These are phyloP conservation scores for Cercopithecus mitis DNA, from an alignment of 2,797 vertebrate genomes.

Conservation along the genomic window DNA sequence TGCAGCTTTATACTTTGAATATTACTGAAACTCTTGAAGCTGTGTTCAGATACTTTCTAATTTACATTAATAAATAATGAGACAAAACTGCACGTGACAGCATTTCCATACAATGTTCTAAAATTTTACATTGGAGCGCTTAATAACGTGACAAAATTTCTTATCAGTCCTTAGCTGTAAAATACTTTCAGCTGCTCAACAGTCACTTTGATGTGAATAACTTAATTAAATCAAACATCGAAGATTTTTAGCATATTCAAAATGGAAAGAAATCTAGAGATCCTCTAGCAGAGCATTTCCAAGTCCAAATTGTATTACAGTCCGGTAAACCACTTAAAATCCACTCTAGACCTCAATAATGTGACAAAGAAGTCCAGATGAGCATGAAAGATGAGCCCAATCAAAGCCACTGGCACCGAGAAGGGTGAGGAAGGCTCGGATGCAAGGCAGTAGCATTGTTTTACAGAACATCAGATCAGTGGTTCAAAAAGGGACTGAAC, in stretches of 20 bases:
- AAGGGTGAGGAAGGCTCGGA: not conserved
- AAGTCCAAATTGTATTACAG: not conserved
- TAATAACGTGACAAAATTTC: not conserved
- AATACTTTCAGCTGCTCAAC: not conserved
- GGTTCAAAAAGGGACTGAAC: not conserved
- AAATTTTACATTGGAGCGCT: not conserved
- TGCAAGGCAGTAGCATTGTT: not conserved
- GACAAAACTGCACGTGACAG: not conserved
- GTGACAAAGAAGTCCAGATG: not conserved
- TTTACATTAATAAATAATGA: not conserved
- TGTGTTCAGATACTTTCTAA: not conserved
- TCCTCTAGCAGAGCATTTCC: not conserved
- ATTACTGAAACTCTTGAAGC: constrained; percentile 15
- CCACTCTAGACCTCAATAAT: not conserved
- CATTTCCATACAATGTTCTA: not conserved
- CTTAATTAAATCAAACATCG: not conserved
- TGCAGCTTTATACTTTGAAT: not conserved
- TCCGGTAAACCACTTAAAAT: not conserved
- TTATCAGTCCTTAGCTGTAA: not conserved
- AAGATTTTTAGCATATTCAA: constrained; percentile 11
- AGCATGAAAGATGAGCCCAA: not conserved
- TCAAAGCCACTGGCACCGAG: not conserved
- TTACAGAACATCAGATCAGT: not conserved
- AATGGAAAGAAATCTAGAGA: constrained; percentile 5
- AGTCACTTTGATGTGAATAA: not conserved